A percentile compares a stretch with the other conserved stretches of the same genome.
Conservation (phyloP, 2,113 vertebrate genomes). For the Eptesicus fuscus region DNA sequence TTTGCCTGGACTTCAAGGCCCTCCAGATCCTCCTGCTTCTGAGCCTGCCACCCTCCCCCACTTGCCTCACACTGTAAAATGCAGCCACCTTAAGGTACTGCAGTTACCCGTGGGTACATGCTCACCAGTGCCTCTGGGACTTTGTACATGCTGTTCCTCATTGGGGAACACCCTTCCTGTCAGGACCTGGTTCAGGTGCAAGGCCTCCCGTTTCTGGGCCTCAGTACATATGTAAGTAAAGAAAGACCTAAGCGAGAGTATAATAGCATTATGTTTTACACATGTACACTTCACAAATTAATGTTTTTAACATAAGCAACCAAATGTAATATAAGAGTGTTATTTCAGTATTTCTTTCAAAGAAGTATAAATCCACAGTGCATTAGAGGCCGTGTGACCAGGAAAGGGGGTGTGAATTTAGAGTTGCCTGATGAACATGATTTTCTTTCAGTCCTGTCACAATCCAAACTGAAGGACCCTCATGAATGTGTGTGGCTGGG, state of each 20-base stretch:
- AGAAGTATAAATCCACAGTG: neutral
- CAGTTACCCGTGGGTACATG: fast-evolving
- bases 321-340: neutral
- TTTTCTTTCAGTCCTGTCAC: neutral
- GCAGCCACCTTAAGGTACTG: neutral
- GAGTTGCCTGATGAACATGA: neutral
- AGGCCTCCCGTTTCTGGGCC: neutral
- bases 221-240: neutral
- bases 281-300: neutral
- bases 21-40: neutral
- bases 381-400: neutral
- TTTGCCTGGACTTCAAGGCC: neutral
- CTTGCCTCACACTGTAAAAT: neutral
- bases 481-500: neutral
- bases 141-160: neutral
- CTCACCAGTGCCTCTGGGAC: neutral
- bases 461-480: neutral
- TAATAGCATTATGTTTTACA: neutral
- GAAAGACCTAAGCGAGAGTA: neutral
- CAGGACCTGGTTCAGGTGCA: neutral
- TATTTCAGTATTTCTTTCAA: neutral
- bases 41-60: neutral
- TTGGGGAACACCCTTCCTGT: neutral
- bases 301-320: neutral
- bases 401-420: neutral